Percentiles rank a stretch among this genome's conserved stretches.
Evolutionary conservation across 2,113 vertebrate species (phyloP).

Genomic region (Triplophysa rosa): DNA sequence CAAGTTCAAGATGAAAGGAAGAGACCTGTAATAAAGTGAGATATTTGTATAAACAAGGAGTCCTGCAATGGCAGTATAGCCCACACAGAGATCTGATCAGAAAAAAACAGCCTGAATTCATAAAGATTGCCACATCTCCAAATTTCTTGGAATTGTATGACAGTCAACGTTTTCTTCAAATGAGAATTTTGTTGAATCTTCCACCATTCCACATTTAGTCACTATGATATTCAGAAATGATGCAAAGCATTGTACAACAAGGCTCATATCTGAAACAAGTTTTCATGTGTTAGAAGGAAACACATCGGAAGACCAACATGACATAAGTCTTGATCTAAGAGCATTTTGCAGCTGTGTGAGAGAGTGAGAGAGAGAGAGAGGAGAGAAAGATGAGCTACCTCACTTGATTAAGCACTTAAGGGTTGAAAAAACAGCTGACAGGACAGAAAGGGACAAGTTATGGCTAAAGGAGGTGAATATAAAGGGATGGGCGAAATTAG

Average conservation of each 20-base stretch:
- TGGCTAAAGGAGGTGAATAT: neutral
- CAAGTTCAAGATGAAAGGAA: too few species aligned
- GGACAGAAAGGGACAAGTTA: constrained; percentile 10
- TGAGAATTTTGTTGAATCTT: neutral
- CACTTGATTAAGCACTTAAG: constrained; percentile 18
- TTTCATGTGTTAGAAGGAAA: neutral
- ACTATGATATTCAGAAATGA: neutral
- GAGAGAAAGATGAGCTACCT: neutral
- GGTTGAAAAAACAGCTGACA: neutral
- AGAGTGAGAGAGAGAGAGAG: neutral
- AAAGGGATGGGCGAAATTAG: neutral
- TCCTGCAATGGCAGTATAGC: too few species aligned
- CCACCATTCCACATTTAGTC: neutral
- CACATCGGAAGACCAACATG: neutral
- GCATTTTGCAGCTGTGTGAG: constrained; percentile 6
- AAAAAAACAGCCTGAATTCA: too few species aligned
- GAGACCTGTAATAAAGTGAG: too few species aligned
- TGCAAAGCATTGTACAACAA: constrained; percentile 20
- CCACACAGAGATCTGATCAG: too few species aligned
- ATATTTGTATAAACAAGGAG: too few species aligned
- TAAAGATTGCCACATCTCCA: too few species aligned
- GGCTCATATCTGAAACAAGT: constrained; percentile 15
- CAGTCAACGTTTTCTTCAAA: neutral
- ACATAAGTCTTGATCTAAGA: constrained; percentile 9
- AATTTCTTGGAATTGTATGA: neutral